These are phyloP conservation scores for Platerodrilus igneus DNA, from an alignment of 2,888 invertebrate species.

Conservation along the genomic window DNA sequence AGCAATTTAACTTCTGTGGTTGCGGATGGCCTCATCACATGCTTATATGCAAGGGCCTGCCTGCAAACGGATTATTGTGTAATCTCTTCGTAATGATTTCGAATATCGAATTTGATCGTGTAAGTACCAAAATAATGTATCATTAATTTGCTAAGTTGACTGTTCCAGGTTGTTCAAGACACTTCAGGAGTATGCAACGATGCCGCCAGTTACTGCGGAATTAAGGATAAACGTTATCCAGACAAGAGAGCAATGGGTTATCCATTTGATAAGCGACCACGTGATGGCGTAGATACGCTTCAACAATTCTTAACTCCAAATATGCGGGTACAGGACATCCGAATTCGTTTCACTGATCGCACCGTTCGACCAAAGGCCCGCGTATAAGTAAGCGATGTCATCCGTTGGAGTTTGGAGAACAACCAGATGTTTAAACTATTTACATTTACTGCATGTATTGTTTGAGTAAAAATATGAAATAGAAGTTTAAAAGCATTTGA, in stretches of 20 bases:
- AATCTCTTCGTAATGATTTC: slow-evolving; percentile 76
- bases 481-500: too few relatives aligned
- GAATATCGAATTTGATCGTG: slow-evolving; percentile 60
- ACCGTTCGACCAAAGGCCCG: slow-evolving; percentile 40
- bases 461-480: too few relatives aligned
- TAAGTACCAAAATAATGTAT: slow-evolving; percentile 5
- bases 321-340: slow-evolving; percentile 60
- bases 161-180: slow-evolving; percentile 50
- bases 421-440: too few relatives aligned
- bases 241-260: slow-evolving; percentile 76
- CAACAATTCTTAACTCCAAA: slow-evolving; percentile 63
- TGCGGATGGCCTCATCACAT: slow-evolving; percentile 87
- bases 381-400: too few relatives aligned
- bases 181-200: slow-evolving; percentile 56
- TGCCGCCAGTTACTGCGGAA: slow-evolving; percentile 71
- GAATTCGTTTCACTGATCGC: slow-evolving; percentile 56
- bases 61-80: slow-evolving; percentile 60
- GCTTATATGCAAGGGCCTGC: slow-evolving; percentile 68
- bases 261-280: slow-evolving; percentile 65
- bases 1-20: slow-evolving; percentile 75
- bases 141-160: slow-evolving; percentile 4
- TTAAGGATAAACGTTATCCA: slow-evolving; percentile 68
- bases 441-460: too few relatives aligned
- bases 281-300: slow-evolving; percentile 52
- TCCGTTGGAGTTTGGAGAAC: too few relatives aligned